These are phyloP conservation scores for Apodemia mormo DNA, from an alignment of 2,888 invertebrate species.

Conservation along the genomic window DNA sequence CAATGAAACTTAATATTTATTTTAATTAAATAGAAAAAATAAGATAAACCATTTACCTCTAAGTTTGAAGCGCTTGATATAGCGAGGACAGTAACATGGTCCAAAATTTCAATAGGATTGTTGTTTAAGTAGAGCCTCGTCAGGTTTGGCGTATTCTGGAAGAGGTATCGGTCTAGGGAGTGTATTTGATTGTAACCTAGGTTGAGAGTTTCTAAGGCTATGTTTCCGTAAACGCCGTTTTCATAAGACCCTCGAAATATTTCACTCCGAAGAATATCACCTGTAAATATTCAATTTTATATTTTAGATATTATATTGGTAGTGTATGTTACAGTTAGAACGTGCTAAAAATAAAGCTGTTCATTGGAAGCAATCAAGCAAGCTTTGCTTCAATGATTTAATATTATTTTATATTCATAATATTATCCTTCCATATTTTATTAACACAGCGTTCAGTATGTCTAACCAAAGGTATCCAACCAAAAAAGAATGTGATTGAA, in stretches of 20 bases:
- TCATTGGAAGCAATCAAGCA: too few species aligned
- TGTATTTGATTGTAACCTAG: slow-evolving; percentile 84
- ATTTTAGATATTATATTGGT: neutral
- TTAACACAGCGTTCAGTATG: too few species aligned
- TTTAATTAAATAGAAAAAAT: neutral
- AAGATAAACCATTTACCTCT: slow-evolving; percentile 64
- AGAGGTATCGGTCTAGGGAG: slow-evolving; percentile 82
- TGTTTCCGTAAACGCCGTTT: slow-evolving; percentile 77
- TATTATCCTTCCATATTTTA: too few species aligned
- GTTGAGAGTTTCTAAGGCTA: slow-evolving; percentile 82
- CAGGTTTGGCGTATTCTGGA: slow-evolving; percentile 84
- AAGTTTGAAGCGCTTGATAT: slow-evolving; percentile 77
- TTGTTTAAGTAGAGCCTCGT: slow-evolving; percentile 82
- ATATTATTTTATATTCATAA: too few species aligned
- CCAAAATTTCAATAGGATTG: slow-evolving; percentile 83
- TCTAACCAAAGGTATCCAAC: too few species aligned
- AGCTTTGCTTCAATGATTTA: too few species aligned
- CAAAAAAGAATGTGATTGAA: too few species aligned
- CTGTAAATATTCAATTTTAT: slow-evolving; percentile 52
- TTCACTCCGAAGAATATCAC: slow-evolving; percentile 83
- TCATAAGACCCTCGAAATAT: slow-evolving; percentile 86
- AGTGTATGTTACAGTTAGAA: too few species aligned
- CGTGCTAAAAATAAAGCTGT: too few species aligned
- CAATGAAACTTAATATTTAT: neutral
- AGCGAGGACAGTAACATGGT: slow-evolving; percentile 82